A percentile compares a stretch with the other conserved stretches of the same genome.
Evolutionary conservation across 2,113 vertebrate species (phyloP).

Genomic region (Sclerurus mexicanus): DNA sequence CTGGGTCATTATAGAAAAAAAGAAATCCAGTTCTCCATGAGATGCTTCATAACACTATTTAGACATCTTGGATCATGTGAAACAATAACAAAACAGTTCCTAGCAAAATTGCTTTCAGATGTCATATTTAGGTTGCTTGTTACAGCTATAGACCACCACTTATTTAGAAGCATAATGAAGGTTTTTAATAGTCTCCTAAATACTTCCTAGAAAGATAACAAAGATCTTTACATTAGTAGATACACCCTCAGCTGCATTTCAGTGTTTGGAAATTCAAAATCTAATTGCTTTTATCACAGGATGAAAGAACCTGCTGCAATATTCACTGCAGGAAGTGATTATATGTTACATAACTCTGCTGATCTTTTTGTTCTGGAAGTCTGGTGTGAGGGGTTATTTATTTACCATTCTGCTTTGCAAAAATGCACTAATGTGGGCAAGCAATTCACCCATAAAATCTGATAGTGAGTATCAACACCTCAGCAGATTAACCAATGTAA

Average conservation of each 20-base stretch:
- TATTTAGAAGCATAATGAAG: not conserved
- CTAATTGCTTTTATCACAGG: not conserved
- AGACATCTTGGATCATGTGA: not conserved
- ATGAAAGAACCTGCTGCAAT: not conserved
- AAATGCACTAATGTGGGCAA: not conserved
- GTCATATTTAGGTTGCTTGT: not conserved
- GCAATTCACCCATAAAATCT: constrained; percentile 36
- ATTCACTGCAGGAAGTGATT: constrained; percentile 4
- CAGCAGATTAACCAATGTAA: not conserved
- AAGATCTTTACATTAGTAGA: not conserved
- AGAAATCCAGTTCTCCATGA: not conserved
- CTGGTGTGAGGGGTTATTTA: not conserved
- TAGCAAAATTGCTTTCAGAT: not conserved
- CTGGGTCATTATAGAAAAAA: not conserved
- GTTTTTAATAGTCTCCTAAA: not conserved
- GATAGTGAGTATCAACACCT: not conserved
- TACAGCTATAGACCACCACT: not conserved
- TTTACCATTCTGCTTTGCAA: not conserved
- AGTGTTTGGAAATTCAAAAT: not conserved
- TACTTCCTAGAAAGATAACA: not conserved
- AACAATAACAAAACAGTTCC: not conserved
- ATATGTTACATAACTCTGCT: not conserved
- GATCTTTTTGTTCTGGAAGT: not conserved
- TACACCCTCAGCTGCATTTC: not conserved
- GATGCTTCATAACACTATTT: not conserved